Percentiles rank a stretch among this genome's conserved stretches.
Conservation (phyloP, 2,113 vertebrate genomes). For the Pardalotus punctatus region DNA sequence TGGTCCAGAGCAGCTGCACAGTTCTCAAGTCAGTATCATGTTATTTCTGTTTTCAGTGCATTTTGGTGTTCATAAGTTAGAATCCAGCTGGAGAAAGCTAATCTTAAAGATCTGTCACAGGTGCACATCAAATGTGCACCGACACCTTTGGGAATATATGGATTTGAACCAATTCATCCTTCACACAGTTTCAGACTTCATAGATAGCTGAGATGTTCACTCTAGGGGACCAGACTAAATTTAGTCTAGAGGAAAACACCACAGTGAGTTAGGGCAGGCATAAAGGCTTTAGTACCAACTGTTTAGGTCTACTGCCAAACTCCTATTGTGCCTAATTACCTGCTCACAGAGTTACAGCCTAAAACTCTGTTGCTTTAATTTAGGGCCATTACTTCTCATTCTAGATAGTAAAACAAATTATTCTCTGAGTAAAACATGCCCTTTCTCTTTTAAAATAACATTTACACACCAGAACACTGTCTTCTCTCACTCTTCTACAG, state of each 20-base stretch:
- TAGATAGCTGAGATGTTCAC: neutral
- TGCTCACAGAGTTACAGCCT: neutral
- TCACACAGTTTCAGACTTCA: neutral
- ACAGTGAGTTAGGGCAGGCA: neutral
- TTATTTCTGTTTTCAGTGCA: neutral
- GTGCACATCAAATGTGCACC: neutral
- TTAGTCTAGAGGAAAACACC: neutral
- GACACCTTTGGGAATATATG: neutral
- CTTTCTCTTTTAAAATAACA: neutral
- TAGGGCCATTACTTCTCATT: neutral
- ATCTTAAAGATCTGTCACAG: neutral
- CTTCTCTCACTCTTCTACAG: neutral
- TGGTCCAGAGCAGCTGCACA: neutral
- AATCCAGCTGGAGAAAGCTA: neutral
- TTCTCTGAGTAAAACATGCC: neutral
- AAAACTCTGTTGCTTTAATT: neutral
- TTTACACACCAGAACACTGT: neutral
- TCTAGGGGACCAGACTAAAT: neutral
- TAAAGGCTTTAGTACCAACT: neutral
- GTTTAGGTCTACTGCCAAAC: neutral
- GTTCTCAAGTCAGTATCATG: neutral
- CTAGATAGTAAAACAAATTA: neutral
- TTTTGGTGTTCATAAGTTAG: neutral
- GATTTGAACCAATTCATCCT: neutral
- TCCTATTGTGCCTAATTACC: neutral